Conservation (phyloP, 2,113 vertebrate genomes). For the Sigmodon hispidus region DNA sequence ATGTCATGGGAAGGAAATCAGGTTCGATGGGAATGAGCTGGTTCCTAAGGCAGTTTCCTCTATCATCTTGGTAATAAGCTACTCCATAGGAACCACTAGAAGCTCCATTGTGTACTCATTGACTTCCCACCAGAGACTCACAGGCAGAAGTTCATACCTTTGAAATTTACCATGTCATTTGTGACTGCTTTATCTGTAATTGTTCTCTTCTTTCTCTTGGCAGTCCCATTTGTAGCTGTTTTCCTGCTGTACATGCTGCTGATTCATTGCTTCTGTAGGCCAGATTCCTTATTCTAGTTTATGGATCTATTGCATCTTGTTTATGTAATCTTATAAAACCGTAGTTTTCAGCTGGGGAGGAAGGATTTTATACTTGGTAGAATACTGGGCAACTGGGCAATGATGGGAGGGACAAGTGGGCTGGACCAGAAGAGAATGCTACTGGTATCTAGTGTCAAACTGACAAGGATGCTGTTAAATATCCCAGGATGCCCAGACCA, state of each 20-base stretch:
- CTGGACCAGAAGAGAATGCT: background rate
- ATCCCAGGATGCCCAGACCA: background rate
- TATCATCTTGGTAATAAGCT: background rate
- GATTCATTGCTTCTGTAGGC: background rate
- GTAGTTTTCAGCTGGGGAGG: background rate
- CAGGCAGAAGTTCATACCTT: background rate
- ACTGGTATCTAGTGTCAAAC: background rate
- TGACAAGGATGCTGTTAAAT: background rate
- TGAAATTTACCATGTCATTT: background rate
- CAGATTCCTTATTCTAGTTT: background rate
- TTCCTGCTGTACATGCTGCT: background rate
- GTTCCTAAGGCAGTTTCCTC: background rate
- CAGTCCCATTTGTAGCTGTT: background rate
- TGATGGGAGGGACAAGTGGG: background rate
- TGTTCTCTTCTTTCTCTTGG: background rate
- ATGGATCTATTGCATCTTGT: background rate
- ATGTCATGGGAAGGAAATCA: background rate
- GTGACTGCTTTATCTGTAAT: slow-evolving; percentile 3
- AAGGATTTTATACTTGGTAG: background rate
- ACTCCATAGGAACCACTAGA: background rate
- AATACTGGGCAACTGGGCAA: background rate
- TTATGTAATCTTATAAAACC: background rate
- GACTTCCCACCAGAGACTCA: background rate
- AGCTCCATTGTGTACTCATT: background rate
- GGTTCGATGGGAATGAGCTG: background rate